Percentiles rank a stretch among this genome's conserved stretches.
Conservation (phyloP, 2,113 vertebrate species). For the Melanerpes aurifrons region DNA sequence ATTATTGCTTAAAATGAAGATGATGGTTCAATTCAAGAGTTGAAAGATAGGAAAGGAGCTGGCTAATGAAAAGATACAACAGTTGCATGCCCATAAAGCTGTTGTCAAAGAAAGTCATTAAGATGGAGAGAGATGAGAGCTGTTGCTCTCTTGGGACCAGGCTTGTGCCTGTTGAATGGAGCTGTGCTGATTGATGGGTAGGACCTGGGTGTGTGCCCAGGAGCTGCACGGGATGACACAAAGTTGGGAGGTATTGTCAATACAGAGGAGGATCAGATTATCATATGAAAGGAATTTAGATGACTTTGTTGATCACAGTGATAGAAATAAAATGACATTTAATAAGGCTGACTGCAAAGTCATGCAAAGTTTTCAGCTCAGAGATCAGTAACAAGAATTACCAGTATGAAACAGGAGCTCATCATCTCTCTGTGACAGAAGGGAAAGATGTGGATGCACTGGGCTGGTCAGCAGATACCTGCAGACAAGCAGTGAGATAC, state of each 20-base stretch:
- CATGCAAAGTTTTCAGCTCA: background rate
- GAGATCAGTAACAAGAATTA: slow-evolving; percentile 4
- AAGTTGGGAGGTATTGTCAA: background rate
- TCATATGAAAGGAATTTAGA: slow-evolving; percentile 26
- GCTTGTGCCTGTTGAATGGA: background rate
- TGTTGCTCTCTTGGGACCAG: background rate
- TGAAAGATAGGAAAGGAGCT: background rate
- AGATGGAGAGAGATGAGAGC: background rate
- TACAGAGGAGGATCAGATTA: background rate
- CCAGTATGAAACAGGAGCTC: background rate
- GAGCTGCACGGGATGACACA: background rate
- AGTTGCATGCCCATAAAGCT: background rate
- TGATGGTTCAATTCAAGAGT: background rate
- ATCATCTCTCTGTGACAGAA: background rate
- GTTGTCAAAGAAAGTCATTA: background rate
- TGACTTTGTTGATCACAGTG: background rate
- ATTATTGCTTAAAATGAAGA: background rate
- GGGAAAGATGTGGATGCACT: background rate
- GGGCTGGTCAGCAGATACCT: background rate
- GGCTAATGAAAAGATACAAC: background rate
- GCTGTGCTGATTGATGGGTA: background rate
- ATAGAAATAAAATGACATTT: slow-evolving; percentile 17
- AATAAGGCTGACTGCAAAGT: background rate
- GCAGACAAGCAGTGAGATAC: background rate
- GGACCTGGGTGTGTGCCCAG: background rate